phyloP scores from a whole-genome alignment of 2,113 vertebrate species.

The Abramis brama region DNA sequence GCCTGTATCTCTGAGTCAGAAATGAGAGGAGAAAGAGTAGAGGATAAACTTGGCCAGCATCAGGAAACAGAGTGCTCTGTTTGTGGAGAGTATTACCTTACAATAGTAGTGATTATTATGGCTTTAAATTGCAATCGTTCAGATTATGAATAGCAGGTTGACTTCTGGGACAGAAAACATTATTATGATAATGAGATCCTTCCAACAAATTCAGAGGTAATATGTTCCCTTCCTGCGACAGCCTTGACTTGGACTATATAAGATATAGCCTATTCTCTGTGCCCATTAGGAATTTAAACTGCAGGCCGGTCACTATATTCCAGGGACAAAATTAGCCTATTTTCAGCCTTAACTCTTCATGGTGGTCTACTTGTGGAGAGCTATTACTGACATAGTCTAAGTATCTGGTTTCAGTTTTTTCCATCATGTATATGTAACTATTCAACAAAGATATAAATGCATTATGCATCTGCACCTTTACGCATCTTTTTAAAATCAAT shows the following conservation, averaged over 20 bases:
- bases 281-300: slow-evolving; percentile 50
- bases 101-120: slow-evolving; percentile 55
- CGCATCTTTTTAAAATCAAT: neutral
- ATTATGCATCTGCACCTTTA: neutral
- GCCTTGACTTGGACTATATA: slow-evolving; percentile 45
- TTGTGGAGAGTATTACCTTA: slow-evolving; percentile 55
- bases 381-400: slow-evolving; percentile 8
- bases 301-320: slow-evolving; percentile 33
- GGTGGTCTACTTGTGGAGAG: slow-evolving; percentile 25
- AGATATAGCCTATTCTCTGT: slow-evolving; percentile 37
- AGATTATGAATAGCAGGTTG: slow-evolving; percentile 57
- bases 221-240: slow-evolving; percentile 47
- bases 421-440: neutral
- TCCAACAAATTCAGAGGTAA: slow-evolving; percentile 58
- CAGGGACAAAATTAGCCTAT: slow-evolving; percentile 52
- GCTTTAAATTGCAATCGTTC: slow-evolving; percentile 56
- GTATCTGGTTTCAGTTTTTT: neutral
- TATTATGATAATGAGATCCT: slow-evolving; percentile 62
- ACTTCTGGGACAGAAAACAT: slow-evolving; percentile 61
- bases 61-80: slow-evolving; percentile 47
- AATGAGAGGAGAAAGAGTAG: slow-evolving; percentile 48
- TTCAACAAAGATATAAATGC: neutral
- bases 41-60: slow-evolving; percentile 45
- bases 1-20: slow-evolving; percentile 39
- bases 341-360: slow-evolving; percentile 52